These are phyloP conservation scores for Drosophila nebulosa DNA, from an alignment of 1,140 invertebrate species.

Conservation along the genomic window DNA sequence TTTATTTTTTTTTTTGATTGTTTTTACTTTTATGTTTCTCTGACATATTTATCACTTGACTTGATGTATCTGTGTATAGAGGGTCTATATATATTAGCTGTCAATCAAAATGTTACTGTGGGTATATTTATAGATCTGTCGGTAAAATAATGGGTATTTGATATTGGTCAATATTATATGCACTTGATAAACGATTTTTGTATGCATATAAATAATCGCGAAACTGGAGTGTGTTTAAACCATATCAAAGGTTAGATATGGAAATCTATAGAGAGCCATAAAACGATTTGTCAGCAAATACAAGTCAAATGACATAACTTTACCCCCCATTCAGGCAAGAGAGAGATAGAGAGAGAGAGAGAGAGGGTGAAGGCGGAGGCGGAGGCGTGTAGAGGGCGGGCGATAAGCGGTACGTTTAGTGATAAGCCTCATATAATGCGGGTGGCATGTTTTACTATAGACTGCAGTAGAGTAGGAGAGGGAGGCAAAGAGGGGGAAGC, in stretches of 20 bases:
- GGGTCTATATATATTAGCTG: constrained; percentile 16
- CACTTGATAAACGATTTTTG: constrained; percentile 45
- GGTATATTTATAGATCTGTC: constrained; percentile 15
- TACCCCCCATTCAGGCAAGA: not conserved
- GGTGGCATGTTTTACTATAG: too few relatives aligned
- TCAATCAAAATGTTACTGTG: constrained; percentile 39
- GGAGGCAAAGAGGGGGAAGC: too few relatives aligned
- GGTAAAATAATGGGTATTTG: not conserved
- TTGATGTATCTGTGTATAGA: not conserved
- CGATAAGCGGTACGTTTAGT: not conserved
- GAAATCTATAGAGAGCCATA: constrained; percentile 43
- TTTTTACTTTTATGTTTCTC: constrained; percentile 11
- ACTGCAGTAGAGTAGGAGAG: too few relatives aligned
- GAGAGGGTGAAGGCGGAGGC: too few relatives aligned
- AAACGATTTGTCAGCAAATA: constrained; percentile 52
- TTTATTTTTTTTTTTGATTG: not conserved
- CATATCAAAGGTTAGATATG: constrained; percentile 53
- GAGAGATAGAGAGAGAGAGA: too few relatives aligned
- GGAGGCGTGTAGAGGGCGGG: not conserved
- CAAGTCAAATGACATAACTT: constrained; percentile 42
- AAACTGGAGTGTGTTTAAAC: constrained; percentile 16
- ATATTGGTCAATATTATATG: constrained; percentile 24
- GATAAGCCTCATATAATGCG: not conserved
- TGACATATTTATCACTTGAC: constrained; percentile 23
- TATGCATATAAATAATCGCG: constrained; percentile 33